These are phyloP conservation scores for Rhagophthalmus giganteus DNA, from an alignment of 2,888 invertebrate genomes.

Conservation along the genomic window DNA sequence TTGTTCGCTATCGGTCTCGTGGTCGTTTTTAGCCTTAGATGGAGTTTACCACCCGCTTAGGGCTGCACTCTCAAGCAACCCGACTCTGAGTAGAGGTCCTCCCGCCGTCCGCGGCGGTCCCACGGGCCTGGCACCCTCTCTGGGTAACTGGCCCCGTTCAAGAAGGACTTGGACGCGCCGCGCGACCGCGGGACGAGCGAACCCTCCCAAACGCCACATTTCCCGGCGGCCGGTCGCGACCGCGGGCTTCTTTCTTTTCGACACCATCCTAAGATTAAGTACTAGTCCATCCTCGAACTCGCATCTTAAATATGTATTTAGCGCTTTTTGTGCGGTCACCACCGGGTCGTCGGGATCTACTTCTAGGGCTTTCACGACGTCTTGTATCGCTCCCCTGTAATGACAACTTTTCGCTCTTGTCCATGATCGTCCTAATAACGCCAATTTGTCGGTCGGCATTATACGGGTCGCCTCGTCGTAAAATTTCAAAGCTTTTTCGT, in stretches of 20 bases:
- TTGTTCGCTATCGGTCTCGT: conserved; percentile 66
- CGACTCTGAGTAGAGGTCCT: not conserved
- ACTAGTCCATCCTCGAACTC: conserved; percentile 53
- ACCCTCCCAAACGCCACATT: conserved; percentile 57
- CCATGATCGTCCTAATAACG: conserved; percentile 60
- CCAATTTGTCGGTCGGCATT: conserved; percentile 58
- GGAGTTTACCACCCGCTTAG: conserved; percentile 62
- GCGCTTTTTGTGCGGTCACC: conserved; percentile 47
- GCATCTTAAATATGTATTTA: conserved; percentile 49
- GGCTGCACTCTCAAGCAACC: conserved; percentile 52
- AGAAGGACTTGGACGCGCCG: conserved; percentile 58
- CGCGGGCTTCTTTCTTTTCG: conserved; percentile 49
- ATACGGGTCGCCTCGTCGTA: too few relatives aligned
- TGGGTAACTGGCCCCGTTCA: too few relatives aligned
- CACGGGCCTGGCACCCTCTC: too few relatives aligned
- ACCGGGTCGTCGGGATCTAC: conserved; percentile 46
- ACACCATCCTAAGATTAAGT: conserved; percentile 42
- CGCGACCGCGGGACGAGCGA: conserved; percentile 45
- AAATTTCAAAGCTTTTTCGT: too few relatives aligned
- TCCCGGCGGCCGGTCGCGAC: conserved; percentile 45
- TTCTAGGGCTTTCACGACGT: conserved; percentile 56
- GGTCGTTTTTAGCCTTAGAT: conserved; percentile 61
- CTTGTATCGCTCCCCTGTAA: conserved; percentile 59
- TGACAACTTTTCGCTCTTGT: conserved; percentile 61
- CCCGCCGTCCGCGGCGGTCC: not conserved